Percentiles rank a stretch among this genome's conserved stretches.
phyloP scores from a whole-genome alignment of 2,113 vertebrate species.

The Entosphenus tridentatus region DNA sequence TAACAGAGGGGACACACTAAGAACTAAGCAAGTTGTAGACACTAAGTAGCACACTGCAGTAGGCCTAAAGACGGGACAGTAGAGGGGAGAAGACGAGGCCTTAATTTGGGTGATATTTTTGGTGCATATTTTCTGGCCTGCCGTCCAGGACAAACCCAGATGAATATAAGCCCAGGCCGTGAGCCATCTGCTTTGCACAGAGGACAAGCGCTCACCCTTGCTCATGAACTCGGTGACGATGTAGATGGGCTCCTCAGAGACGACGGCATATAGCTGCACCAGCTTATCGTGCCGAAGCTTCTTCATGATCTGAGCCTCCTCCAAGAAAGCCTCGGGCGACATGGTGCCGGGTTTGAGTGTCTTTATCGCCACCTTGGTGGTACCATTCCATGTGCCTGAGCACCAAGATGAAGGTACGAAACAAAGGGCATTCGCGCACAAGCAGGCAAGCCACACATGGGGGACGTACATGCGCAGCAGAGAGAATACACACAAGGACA shows the following conservation, averaged over 20 bases:
- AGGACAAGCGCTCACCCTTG: constrained; percentile 34
- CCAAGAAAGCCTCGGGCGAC: constrained; percentile 90
- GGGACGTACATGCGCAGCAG: not conserved
- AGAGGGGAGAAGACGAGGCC: too few relatives aligned
- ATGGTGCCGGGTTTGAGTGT: constrained; percentile 91
- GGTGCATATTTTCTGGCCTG: too few relatives aligned
- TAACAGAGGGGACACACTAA: too few relatives aligned
- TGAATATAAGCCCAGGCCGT: too few relatives aligned
- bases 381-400: constrained; percentile 87
- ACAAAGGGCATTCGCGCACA: not conserved
- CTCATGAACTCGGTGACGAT: constrained; percentile 95
- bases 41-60: too few relatives aligned
- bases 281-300: constrained; percentile 84
- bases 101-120: too few relatives aligned
- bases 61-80: too few relatives aligned
- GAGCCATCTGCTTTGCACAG: not conserved
- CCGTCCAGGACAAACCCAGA: too few relatives aligned
- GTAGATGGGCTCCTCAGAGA: constrained; percentile 91
- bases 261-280: constrained; percentile 88
- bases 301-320: constrained; percentile 99
- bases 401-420: not conserved
- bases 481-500: too few relatives aligned
- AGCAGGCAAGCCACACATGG: not conserved
- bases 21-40: too few relatives aligned
- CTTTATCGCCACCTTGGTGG: constrained; percentile 98